These are phyloP conservation scores for Taphrorychus bicolor DNA, from an alignment of 2,888 invertebrate genomes.

Conservation along the genomic window DNA sequence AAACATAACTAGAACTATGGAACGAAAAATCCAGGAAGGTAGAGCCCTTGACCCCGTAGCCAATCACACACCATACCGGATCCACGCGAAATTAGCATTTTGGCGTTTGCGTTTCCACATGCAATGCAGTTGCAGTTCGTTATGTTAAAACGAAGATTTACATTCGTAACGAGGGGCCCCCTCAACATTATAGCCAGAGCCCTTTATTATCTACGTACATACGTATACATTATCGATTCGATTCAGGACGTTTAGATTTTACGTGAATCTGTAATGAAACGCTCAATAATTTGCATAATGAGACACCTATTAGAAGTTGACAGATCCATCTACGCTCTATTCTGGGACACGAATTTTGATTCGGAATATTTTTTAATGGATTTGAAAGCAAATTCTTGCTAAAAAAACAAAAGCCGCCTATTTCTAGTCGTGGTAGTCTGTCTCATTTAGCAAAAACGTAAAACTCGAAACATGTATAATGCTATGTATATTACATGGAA, in stretches of 20 bases:
- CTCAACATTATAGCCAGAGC: constrained; percentile 13
- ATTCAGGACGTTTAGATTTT: constrained; percentile 12
- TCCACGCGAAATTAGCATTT: constrained; percentile 35
- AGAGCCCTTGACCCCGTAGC: constrained; percentile 6
- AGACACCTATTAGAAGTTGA: too few species aligned
- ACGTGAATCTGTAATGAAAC: constrained; percentile 12
- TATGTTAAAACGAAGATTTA: constrained; percentile 35
- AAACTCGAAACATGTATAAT: not conserved
- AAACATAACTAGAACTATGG: too few species aligned
- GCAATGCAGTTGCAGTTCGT: constrained; percentile 39
- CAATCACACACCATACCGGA: constrained; percentile 9
- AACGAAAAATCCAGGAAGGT: not conserved
- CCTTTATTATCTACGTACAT: constrained; percentile 19
- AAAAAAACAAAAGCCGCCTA: too few species aligned
- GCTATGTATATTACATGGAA: constrained; percentile 18
- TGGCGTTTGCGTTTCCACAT: constrained; percentile 37
- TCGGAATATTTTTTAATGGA: too few species aligned
- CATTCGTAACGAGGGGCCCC: constrained; percentile 34
- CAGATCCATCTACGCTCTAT: too few species aligned
- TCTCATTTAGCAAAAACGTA: too few species aligned
- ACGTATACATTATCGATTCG: constrained; percentile 13
- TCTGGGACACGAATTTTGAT: too few species aligned
- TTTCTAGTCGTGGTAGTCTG: too few species aligned
- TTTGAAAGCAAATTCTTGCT: too few species aligned
- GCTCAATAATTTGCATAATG: not conserved